Evolutionary conservation across 2,888 invertebrate genomes (phyloP).

Genomic region (Mimachlamys varia): DNA sequence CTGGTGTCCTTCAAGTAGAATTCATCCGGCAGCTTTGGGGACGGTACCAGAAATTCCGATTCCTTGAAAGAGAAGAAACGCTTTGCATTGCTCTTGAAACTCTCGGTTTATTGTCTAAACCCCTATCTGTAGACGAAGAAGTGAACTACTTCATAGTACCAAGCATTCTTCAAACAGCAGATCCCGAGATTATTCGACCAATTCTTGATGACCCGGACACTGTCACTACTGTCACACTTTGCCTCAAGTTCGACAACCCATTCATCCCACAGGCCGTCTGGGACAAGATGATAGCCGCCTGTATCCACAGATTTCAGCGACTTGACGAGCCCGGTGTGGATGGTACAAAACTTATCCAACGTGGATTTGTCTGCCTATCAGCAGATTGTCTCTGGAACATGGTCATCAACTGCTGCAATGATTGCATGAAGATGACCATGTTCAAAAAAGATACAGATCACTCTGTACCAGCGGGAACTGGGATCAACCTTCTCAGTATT

Average conservation of each 20-base stretch:
- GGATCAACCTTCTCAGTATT: not conserved
- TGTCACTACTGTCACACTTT: not conserved
- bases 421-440: not conserved
- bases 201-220: not conserved
- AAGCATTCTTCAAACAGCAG: not conserved
- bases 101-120: not conserved
- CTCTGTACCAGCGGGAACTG: not conserved
- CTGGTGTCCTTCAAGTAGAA: not conserved
- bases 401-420: not conserved
- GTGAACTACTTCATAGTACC: not conserved
- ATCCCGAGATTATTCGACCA: not conserved
- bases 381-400: not conserved
- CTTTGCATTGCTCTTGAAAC: not conserved
- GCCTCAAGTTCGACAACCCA: not conserved
- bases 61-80: not conserved
- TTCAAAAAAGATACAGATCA: not conserved
- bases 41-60: not conserved
- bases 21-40: not conserved
- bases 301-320: not conserved
- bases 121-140: not conserved
- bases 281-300: not conserved
- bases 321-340: not conserved
- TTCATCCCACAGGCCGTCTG: not conserved
- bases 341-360: not conserved
- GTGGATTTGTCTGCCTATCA: not conserved